phyloP scores from a whole-genome alignment of 2,113 vertebrate species.

The Erythrocercus mccallii region DNA sequence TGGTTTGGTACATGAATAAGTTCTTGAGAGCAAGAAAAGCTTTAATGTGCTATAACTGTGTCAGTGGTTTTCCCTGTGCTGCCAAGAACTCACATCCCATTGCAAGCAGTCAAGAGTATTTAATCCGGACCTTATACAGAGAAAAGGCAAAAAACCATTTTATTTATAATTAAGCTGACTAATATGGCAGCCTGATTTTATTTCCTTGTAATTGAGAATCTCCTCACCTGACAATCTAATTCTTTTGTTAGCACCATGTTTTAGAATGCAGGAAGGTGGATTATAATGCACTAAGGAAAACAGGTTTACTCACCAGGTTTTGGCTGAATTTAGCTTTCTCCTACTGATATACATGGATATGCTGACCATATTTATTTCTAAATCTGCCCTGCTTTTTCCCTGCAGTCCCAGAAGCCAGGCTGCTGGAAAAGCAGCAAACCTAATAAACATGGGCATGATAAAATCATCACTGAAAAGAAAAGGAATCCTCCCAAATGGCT shows the following conservation, averaged over 20 bases:
- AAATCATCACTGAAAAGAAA: conserved; percentile 42
- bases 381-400: background rate
- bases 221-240: background rate
- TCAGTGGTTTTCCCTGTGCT: background rate
- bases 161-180: background rate
- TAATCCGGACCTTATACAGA: background rate
- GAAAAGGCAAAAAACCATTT: background rate
- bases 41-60: background rate
- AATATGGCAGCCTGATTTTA: background rate
- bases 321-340: background rate
- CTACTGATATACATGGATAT: background rate
- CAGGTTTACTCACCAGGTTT: background rate
- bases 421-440: background rate
- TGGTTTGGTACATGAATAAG: no score
- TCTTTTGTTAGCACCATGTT: background rate
- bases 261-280: background rate
- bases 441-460: conserved; percentile 17
- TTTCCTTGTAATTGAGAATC: background rate
- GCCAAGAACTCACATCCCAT: background rate
- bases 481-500: conserved; percentile 7
- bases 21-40: background rate
- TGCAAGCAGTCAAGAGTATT: background rate
- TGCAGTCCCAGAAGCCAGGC: background rate
- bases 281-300: background rate
- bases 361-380: background rate